Evolutionary conservation across 1,140 invertebrate species (phyloP), one percentile per base, ranked within the genome.

Genomic region (Limonius californicus): DNA sequence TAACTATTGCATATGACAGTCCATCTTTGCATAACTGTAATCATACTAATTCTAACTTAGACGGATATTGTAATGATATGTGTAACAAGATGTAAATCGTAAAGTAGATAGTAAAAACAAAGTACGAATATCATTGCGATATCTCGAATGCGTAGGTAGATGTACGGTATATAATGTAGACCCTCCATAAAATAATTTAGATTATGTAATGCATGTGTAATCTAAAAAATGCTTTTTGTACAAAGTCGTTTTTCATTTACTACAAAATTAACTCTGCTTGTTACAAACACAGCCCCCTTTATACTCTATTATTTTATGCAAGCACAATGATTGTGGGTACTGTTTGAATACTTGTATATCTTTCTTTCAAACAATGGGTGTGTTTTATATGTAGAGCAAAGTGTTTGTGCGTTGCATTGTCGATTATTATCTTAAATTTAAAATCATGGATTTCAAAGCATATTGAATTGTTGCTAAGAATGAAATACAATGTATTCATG

Each of bases 131-230:
- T 66, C 59, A 66, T 69, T 68, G 67, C 70, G 69, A 68, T 55
- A 55, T 55, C 53, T 55, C n/a, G 9, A 50, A 21, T n/a, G 15
- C n/a, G 69, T 74, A 72, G 74, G 70, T 76, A 75, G 72, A 73
- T 72, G 73, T 75, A 69, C 60, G 73, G 57, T 64, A 65, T 76
- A 75, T 63, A 27, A 55, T 66, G 50, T 68, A 68, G 67, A 62
- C 73, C 74, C 74, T 76, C 74, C 74, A 76, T 74, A 71, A 70
- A 71, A 70, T 72, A 70, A 72, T 62, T 72, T 74, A 76, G 73
- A 71, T 70, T 69, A 73, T 72, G 72, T 71, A 65, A 64, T 73
- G 72, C 72, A 74, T 75, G 73, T 43, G 43, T 69, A 74, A 68
- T 67, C 64, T 65, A 74, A 64, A 68, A 54, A 63, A 68, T 68